phyloP scores from a whole-genome alignment of 2,888 invertebrate genomes.

The Cistogaster globosa region DNA sequence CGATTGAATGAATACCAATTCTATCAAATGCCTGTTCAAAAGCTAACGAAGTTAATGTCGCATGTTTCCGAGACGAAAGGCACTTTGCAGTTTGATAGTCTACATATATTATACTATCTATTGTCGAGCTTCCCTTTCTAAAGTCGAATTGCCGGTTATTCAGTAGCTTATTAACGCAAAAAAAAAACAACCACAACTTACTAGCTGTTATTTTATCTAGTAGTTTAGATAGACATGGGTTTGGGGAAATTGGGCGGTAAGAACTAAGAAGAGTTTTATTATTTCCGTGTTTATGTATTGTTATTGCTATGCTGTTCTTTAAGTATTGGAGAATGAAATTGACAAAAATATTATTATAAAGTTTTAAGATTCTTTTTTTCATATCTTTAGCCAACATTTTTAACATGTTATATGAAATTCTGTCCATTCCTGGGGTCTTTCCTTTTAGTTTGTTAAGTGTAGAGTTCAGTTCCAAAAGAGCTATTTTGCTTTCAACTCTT shows the following conservation, averaged over 20 bases:
- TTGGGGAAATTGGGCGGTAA: not conserved
- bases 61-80: not conserved
- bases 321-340: not conserved
- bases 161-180: too few species aligned
- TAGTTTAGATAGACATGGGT: not conserved
- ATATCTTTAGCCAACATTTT: not conserved
- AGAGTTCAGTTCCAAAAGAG: too few species aligned
- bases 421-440: too few species aligned
- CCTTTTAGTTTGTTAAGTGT: too few species aligned
- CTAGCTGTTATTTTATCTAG: not conserved
- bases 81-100: not conserved
- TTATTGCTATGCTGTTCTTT: not conserved
- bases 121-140: not conserved
- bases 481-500: too few species aligned
- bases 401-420: too few species aligned
- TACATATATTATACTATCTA: not conserved
- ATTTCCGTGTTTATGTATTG: not conserved
- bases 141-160: not conserved
- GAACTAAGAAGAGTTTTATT: not conserved
- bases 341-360: not conserved
- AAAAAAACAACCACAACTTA: too few species aligned
- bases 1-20: not conserved
- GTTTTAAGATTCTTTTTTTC: not conserved
- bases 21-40: constrained; percentile 18
- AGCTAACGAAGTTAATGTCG: too few species aligned